Evolutionary conservation across 2,888 invertebrate species (phyloP), one percentile per base, ranked within the genome.

Genomic region (Lucinisca nassula): DNA sequence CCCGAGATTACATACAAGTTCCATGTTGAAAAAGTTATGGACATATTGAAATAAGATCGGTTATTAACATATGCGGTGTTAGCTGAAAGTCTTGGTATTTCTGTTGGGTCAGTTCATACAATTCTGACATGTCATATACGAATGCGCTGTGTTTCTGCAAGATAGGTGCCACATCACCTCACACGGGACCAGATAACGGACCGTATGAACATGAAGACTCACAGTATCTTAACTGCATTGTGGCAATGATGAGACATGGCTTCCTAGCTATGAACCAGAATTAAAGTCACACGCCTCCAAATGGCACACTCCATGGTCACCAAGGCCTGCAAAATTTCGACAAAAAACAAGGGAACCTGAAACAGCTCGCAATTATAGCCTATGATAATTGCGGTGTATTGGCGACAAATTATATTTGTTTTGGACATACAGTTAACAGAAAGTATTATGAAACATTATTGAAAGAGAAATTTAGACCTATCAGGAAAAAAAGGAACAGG

Each of bases 151-250:
- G 38, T 79, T 35, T 2, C 79, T 8, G 79, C 67, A 17, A 14
- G 67, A 17, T 67, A 67, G 79, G 79, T 78, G 21, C 61, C 77
- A 35, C 61, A 61, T 37, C 35, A 35, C n/a, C 61, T 78, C 6
- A 49, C 58, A 24, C 58, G 55, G 38, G 61, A 14, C 4, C 10
- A 45, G 61, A 79, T 32, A 55, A 30, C 61, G 61, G 61, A 61
- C 17, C 12, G 55, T n/a, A 55, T 55, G 55, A n/a, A 55, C 10
- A 8, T 55, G 72, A 37, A 72, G 38, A n/a, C 10, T 6, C 35
- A 4, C 6, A 37, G 14, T 37, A 27, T 21, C 21, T 37, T n/a
- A n/a, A 37, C n/a, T 1, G 38, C 1, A 72, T 37, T 21, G 38
- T 72, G 2, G 72, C 72, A 37, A 37, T 17, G 45, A 74, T 27